Conservation (phyloP, 2,888 invertebrate genomes). For the Odontocolon sp. region DNA sequence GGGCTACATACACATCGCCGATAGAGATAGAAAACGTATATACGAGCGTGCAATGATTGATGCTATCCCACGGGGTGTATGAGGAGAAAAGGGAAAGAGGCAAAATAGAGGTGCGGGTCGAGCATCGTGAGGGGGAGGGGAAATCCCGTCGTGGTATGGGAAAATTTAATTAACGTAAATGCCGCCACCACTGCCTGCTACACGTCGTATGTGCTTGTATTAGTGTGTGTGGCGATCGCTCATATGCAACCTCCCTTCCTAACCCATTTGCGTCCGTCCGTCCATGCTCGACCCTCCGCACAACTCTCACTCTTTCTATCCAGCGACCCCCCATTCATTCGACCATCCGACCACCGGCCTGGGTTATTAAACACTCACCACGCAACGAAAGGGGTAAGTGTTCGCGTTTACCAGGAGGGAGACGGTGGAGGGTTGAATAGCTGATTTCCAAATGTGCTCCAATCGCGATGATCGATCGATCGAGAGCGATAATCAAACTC, state of each 20-base stretch:
- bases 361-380: slow-evolving; percentile 75
- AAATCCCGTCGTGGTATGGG: slow-evolving; percentile 70
- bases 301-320: slow-evolving; percentile 28
- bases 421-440: slow-evolving; percentile 1
- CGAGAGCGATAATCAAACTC: neutral
- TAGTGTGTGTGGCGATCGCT: slow-evolving; percentile 78
- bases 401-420: slow-evolving; percentile 33
- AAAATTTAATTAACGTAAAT: slow-evolving; percentile 81
- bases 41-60: slow-evolving; percentile 78
- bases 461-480: slow-evolving; percentile 57
- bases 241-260: slow-evolving; percentile 73
- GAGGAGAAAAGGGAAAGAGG: slow-evolving; percentile 53
- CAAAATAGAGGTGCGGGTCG: slow-evolving; percentile 57
- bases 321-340: slow-evolving; percentile 21
- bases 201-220: slow-evolving; percentile 62
- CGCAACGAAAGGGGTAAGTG: slow-evolving; percentile 64
- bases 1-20: slow-evolving; percentile 52
- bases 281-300: slow-evolving; percentile 47
- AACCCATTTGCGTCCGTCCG: slow-evolving; percentile 41
- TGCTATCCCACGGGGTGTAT: slow-evolving; percentile 71
- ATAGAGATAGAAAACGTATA: slow-evolving; percentile 54
- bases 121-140: slow-evolving; percentile 59
- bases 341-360: slow-evolving; percentile 60
- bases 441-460: slow-evolving; percentile 46
- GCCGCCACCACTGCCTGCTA: slow-evolving; percentile 79